phyloP scores from a whole-genome alignment of 2,888 invertebrate species.

The Spisula solida region DNA sequence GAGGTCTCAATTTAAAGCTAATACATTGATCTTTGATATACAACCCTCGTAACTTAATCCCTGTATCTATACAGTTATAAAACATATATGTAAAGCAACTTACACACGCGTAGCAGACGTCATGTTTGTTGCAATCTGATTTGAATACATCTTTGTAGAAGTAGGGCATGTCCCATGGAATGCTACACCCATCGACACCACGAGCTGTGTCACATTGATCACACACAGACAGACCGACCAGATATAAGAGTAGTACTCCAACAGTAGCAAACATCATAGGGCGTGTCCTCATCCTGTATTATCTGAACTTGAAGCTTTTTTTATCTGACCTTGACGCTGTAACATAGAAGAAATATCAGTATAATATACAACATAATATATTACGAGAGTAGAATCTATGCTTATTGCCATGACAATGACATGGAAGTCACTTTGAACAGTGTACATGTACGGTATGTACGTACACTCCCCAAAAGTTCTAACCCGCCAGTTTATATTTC shows the following conservation, averaged over 20 bases:
- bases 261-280: neutral
- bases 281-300: neutral
- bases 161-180: neutral
- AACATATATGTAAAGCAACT: neutral
- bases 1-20: too few relatives aligned
- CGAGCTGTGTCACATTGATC: neutral
- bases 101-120: neutral
- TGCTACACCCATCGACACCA: neutral
- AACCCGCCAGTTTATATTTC: too few relatives aligned
- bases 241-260: neutral
- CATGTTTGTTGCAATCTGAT: slow-evolving; percentile 17
- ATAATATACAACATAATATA: too few relatives aligned
- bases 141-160: neutral
- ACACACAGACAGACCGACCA: neutral
- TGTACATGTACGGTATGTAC: too few relatives aligned
- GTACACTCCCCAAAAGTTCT: too few relatives aligned
- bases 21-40: too few relatives aligned
- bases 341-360: too few relatives aligned
- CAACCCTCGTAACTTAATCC: too few relatives aligned
- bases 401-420: too few relatives aligned
- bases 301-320: neutral
- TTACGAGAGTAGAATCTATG: too few relatives aligned
- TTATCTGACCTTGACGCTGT: neutral
- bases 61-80: too few relatives aligned
- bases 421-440: too few relatives aligned